Evolutionary conservation across 2,888 invertebrate genomes (phyloP), one percentile per base, ranked within the genome.

Genomic region (Drosophila eohydei): DNA sequence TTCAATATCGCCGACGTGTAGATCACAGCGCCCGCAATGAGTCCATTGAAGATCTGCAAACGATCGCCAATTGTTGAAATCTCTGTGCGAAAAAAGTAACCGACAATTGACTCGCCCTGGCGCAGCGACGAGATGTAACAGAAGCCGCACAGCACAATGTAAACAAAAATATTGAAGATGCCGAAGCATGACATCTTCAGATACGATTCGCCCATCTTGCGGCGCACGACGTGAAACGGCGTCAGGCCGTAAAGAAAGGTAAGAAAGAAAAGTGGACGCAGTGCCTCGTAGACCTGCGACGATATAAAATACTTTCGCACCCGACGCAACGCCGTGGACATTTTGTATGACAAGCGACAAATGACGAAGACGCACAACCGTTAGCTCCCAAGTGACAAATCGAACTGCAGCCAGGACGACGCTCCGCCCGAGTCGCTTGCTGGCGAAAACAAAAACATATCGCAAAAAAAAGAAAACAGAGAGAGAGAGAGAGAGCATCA

Each of bases 1-100:
- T 91, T 87, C 12, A 88, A 65, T 9, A 92, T 83, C 3, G 91
- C 90, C 30, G 91, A 91, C 0, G 89, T 81, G 59, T 91, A 92
- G 52, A 92, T 91, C 5, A 91, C 90, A 0, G 85, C 84, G 2
- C 92, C 89, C 0, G 91, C 91, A 38, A 92, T 85, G 3, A 92
- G 74, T 2, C 92, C 92, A 55, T 89, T 91, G 48, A 90, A 90
- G 44, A 90, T 90, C 71, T 92, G 92, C 73, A 92, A 56, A 0
- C 90, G 91, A 76, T 92, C 91, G 4, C 92, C 92, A 6, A 92
- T 74, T 32, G 82, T 88, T 4, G 93, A 91, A 60, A 92, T 91
- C 34, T 92, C 86, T 0, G 92, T 91, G 68, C 91, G 91, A 52
- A 92, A 89, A 44, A 92, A 92, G 55, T 92, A 92, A 1, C 91